phyloP scores from a whole-genome alignment of 2,888 invertebrate species.

The Andrena fulva region DNA sequence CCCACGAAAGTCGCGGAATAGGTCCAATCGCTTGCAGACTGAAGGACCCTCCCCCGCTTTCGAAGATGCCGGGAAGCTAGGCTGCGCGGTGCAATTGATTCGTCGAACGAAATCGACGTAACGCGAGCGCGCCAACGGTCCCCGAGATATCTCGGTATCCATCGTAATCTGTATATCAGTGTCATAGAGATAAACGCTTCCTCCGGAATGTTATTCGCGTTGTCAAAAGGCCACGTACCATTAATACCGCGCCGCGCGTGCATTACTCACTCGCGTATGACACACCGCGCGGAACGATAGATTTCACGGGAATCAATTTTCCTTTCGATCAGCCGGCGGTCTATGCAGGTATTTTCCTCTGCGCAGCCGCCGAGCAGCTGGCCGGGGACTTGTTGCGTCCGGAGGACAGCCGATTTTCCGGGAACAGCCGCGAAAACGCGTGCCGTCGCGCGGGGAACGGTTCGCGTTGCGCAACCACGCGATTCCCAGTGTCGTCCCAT shows the following conservation, averaged over 20 bases:
- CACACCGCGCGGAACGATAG: constrained; percentile 51
- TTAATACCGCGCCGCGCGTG: constrained; percentile 19
- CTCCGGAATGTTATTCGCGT: constrained; percentile 51
- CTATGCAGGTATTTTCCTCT: constrained; percentile 49
- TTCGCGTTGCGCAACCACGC: constrained; percentile 28
- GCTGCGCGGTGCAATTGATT: background rate
- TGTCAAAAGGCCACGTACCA: constrained; percentile 39
- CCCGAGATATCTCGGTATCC: constrained; percentile 29
- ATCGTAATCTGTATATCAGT: constrained; percentile 61
- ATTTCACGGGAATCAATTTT: constrained; percentile 51
- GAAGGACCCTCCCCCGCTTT: background rate
- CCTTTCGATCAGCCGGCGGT: constrained; percentile 13
- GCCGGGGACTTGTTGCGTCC: constrained; percentile 53
- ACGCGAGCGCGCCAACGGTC: background rate
- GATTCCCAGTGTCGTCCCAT: background rate
- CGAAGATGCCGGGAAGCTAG: background rate
- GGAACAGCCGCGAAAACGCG: constrained; percentile 28
- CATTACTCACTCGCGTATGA: constrained; percentile 67
- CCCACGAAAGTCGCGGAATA: no score
- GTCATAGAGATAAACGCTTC: constrained; percentile 60
- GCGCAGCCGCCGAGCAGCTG: constrained; percentile 15
- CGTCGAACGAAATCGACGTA: background rate
- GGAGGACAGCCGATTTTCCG: constrained; percentile 27
- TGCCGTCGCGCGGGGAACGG: background rate
- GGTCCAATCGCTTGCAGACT: no score